Evolutionary conservation across 2,797 vertebrate genomes (phyloP).

Genomic region (Cheirogaleus major): DNA sequence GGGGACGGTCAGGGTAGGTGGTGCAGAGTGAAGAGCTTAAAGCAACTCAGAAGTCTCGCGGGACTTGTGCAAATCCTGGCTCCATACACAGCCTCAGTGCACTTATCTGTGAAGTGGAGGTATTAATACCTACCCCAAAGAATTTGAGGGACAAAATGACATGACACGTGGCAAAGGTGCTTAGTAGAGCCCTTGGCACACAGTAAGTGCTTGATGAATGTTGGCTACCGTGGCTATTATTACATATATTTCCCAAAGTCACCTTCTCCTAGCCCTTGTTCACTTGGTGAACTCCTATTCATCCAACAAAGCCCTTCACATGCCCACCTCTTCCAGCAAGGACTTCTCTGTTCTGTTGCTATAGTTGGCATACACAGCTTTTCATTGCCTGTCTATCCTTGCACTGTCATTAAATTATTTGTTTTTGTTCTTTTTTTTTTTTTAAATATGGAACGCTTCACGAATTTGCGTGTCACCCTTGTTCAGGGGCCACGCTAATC

Average conservation of each 20-base stretch:
- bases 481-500: too few species aligned
- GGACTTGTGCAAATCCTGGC: not conserved
- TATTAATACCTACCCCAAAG: not conserved
- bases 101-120: not conserved
- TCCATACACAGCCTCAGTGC: not conserved
- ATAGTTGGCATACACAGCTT: too few species aligned
- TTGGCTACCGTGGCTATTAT: not conserved
- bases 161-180: not conserved
- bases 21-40: not conserved
- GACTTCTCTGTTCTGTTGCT: not conserved
- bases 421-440: not conserved
- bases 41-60: not conserved
- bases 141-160: not conserved
- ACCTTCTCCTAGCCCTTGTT: not conserved
- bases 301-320: not conserved
- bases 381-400: not conserved
- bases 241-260: not conserved
- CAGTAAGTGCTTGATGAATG: accelerated
- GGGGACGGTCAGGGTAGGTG: not conserved
- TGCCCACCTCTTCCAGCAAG: not conserved
- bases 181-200: not conserved
- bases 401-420: not conserved
- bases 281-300: not conserved
- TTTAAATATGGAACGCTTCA: too few species aligned
- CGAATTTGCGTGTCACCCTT: too few species aligned